Evolutionary conservation across 2,888 invertebrate species (phyloP).

Genomic region (Aspidiotus destructor): DNA sequence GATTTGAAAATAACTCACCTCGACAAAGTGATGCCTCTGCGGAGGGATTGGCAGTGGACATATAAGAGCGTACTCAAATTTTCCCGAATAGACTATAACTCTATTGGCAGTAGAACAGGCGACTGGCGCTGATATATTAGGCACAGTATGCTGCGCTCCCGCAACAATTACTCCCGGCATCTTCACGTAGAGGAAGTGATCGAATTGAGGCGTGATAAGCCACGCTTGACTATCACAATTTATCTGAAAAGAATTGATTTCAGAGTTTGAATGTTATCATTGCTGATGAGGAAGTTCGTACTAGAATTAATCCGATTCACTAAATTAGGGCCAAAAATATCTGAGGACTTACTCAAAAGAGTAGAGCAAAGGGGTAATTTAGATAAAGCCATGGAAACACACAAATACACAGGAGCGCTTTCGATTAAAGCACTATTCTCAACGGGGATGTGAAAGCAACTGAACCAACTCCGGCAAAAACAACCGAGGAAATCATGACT

Average conservation of each 20-base stretch:
- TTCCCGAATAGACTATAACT: constrained; percentile 66
- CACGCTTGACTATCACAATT: constrained; percentile 71
- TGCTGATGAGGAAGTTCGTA: too few relatives aligned
- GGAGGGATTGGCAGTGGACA: constrained; percentile 45
- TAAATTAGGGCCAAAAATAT: not conserved
- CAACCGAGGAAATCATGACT: too few relatives aligned
- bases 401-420: too few relatives aligned
- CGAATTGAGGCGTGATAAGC: constrained; percentile 61
- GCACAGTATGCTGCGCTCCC: constrained; percentile 40
- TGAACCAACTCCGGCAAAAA: too few relatives aligned
- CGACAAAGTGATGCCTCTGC: constrained; percentile 54
- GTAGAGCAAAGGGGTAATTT: too few relatives aligned
- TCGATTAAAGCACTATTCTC: too few relatives aligned
- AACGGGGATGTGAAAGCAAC: too few relatives aligned
- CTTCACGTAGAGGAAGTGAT: constrained; percentile 67
- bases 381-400: too few relatives aligned
- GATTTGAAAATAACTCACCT: constrained; percentile 40
- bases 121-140: constrained; percentile 43
- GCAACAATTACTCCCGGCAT: constrained; percentile 49
- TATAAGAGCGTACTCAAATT: constrained; percentile 51
- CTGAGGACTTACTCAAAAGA: not conserved
- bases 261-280: too few relatives aligned
- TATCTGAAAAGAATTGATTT: constrained; percentile 47
- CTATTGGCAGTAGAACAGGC: constrained; percentile 66
- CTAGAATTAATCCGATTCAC: too few relatives aligned